Evolutionary conservation across 2,113 vertebrate species (phyloP).

Genomic region (Lycaon pictus): DNA sequence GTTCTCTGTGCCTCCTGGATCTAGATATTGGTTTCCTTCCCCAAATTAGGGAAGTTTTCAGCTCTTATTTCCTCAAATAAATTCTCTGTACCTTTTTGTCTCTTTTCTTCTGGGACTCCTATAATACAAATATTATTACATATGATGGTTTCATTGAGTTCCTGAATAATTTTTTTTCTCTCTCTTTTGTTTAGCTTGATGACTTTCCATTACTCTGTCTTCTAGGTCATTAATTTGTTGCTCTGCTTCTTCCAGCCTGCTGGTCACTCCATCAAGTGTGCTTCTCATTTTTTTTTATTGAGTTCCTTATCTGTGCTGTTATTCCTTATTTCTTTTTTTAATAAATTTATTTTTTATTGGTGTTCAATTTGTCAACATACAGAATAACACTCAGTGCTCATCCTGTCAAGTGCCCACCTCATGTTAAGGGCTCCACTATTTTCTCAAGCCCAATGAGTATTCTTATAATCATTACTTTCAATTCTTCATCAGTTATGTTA

Average conservation of each 20-base stretch:
- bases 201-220: not conserved
- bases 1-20: not conserved
- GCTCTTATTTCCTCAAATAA: not conserved
- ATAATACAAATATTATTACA: not conserved
- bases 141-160: not conserved
- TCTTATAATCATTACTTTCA: not conserved
- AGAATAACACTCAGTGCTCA: too few relatives aligned
- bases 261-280: not conserved
- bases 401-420: too few relatives aligned
- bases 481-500: not conserved
- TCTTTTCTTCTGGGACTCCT: not conserved
- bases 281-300: not conserved
- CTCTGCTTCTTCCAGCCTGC: not conserved
- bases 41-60: not conserved
- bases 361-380: too few relatives aligned
- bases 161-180: not conserved
- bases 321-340: not conserved
- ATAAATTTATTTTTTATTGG: too few relatives aligned
- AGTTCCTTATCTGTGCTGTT: not conserved
- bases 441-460: not conserved
- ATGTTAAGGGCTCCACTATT: not conserved
- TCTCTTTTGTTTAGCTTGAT: not conserved
- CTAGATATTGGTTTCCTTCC: not conserved
- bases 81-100: not conserved
- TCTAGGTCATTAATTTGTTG: not conserved